Base-by-base conservation (phyloP, 2,113 vertebrate species). In the Gasterosteus aculeatus region DNA sequence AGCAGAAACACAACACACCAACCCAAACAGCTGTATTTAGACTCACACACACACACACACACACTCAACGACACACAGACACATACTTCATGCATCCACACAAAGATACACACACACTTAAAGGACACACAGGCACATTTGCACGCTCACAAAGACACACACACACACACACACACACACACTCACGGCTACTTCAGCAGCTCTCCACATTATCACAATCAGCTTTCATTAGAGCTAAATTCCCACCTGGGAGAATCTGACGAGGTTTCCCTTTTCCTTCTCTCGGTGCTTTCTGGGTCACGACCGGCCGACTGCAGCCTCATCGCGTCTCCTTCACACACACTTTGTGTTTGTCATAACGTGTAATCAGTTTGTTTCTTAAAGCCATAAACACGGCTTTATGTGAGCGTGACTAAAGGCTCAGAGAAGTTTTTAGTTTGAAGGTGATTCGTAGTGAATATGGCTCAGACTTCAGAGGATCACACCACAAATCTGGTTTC, bases 211-310 rank as follows among this genome's bases (percentile, higher is more conserved):
- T 69, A 78, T 58, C 63, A 75, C 78, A 75, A 68, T 73, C 58
- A 84, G 60, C 61, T 84, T 79, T 75, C 77, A 85, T 88, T 77
- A 77, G 19, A 73, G 71, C 35, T 69, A 77, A 64, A 86, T 69
- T 88, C 72, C 69, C 73, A 82, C 65, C 72, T 84, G 75, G 65
- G 75, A 83, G 46, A 72, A 69, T 65, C 68, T 18, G 49, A 57
- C 64, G 73, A 69, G 63, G 58, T 56, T 68, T 59, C 47, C 42
- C 31, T 58, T 75, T 61, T 69, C 0, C 49, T 4, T 49, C 42
- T 72, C 46, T 22, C 72, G 63, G 35, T 69, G 69, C 44, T 78
- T 88, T 89, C 84, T 84, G 78, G 80, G 79, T 83, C 83, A 85
- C 1, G 4, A 69, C 49, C 75, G 56, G 72, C 44, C 7, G 60